phyloP scores from a whole-genome alignment of 2,888 invertebrate species.

The Antheraea assamensis region DNA sequence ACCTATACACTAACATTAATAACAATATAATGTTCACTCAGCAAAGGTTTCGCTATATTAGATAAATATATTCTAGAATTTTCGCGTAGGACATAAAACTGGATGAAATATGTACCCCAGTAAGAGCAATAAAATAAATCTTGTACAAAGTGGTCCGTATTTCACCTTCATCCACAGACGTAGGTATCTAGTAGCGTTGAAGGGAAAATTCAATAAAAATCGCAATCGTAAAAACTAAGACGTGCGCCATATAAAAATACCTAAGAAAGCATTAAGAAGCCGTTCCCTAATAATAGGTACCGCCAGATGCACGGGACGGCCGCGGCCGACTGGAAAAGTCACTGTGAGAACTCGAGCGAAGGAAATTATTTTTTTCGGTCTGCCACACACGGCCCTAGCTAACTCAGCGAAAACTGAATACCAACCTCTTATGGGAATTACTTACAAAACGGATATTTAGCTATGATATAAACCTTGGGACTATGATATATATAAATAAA shows the following conservation, averaged over 20 bases:
- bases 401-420: constrained; percentile 73
- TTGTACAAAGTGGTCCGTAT: constrained; percentile 71
- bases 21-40: neutral
- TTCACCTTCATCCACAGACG: constrained; percentile 72
- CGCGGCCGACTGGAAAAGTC: constrained; percentile 79
- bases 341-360: constrained; percentile 77
- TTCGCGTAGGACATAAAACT: constrained; percentile 53
- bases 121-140: constrained; percentile 75
- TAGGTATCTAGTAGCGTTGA: constrained; percentile 56
- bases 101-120: constrained; percentile 54
- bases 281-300: constrained; percentile 80
- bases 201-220: constrained; percentile 78
- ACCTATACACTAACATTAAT: neutral
- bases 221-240: constrained; percentile 80
- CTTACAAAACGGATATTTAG: constrained; percentile 45
- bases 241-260: constrained; percentile 78
- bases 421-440: constrained; percentile 60
- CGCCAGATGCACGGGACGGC: constrained; percentile 81
- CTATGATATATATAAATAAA: neutral
- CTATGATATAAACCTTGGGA: neutral
- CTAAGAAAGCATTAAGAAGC: constrained; percentile 78
- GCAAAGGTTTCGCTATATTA: constrained; percentile 25
- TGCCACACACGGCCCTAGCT: constrained; percentile 79
- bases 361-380: constrained; percentile 82
- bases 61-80: constrained; percentile 27